Evolutionary conservation across 1,140 invertebrate genomes (phyloP), one percentile per base, ranked within the genome.

Genomic region (Dolichoris vasculosae): DNA sequence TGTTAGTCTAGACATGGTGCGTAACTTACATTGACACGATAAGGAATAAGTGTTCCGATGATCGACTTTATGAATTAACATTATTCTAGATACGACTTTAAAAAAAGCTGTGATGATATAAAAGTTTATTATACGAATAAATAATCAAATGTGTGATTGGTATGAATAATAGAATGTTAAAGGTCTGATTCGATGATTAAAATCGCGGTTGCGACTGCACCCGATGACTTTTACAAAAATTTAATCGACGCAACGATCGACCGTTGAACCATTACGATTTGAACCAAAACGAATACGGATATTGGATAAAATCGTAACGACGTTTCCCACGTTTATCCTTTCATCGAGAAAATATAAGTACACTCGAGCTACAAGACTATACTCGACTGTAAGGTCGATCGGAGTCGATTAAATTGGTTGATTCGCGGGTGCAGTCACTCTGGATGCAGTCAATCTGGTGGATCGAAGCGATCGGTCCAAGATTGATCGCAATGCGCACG

Each of bases 31-130:
- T 80, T 67, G 20, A 64, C 43, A 46, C 38, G 15, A 67, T 46
- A 82, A 35, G 13, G 23, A 71, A 48, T 69, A 71, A 82, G 32
- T 46, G n/a, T 23, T 35, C 64, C 63, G 46, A 82, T 38, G 79
- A 15, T 17, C 32, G 40, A 80, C 59, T 30, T 79, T 46, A 7
- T 43, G 1, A 67, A 67, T 32, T 67, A 15, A 32, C 30, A 32
- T 67, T 67, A 67, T 32, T 67, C 30, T 67, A 35, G 35, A 15
- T 35, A 35, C 3, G 11, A 6, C 4, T 6, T 69, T 2, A 69
- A 69, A 69, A 2, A 59, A 6, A 59, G 26, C 13, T 26, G 23
- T 59, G 6, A 26, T 59, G 43, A 17, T 59, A 59, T 59, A 59
- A 3, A 26, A 17, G 20, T 26, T 26, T 59, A 26, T 35, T 35